phyloP scores from a whole-genome alignment of 2,113 vertebrate genomes.

The Lates calcarifer region DNA sequence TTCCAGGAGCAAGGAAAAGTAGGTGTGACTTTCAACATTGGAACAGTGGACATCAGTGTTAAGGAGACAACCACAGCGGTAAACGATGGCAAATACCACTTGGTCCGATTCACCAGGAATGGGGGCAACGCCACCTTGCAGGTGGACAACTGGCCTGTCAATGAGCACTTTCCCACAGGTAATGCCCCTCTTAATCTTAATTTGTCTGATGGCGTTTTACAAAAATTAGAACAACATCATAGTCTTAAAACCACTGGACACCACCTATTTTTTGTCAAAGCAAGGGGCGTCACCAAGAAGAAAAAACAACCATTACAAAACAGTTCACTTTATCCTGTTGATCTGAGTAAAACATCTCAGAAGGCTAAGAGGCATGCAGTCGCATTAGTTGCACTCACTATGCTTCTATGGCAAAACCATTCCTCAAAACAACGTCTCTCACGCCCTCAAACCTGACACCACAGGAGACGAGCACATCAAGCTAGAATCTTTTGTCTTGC shows the following conservation, averaged over 20 bases:
- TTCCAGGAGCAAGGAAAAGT: slow-evolving; percentile 96
- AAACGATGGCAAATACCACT: slow-evolving; percentile 96
- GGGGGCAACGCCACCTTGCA: slow-evolving; percentile 97
- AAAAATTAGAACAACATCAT: neutral
- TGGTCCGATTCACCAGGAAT: slow-evolving; percentile 96
- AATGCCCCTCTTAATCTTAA: slow-evolving; percentile 25
- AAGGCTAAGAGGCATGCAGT: slow-evolving; percentile 32
- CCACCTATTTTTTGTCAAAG: slow-evolving; percentile 54
- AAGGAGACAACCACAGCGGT: slow-evolving; percentile 90
- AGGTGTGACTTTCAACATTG: slow-evolving; percentile 97
- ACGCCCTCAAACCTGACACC: slow-evolving; percentile 47
- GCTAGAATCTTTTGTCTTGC: slow-evolving; percentile 56
- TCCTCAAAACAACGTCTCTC: slow-evolving; percentile 30
- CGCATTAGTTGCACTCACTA: slow-evolving; percentile 19
- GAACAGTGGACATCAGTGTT: slow-evolving; percentile 96
- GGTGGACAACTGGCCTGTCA: slow-evolving; percentile 97
- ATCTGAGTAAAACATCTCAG: slow-evolving; percentile 1
- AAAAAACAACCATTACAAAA: neutral
- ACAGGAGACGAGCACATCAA: slow-evolving; percentile 12
- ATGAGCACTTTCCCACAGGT: slow-evolving; percentile 98
- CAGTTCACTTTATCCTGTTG: neutral
- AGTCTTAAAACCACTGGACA: slow-evolving; percentile 69
- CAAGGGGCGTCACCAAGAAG: neutral
- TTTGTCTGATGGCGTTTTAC: neutral
- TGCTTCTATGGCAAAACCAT: slow-evolving; percentile 28